Evolutionary conservation across 2,113 vertebrate species (phyloP).

Genomic region (Ophiodon elongatus): DNA sequence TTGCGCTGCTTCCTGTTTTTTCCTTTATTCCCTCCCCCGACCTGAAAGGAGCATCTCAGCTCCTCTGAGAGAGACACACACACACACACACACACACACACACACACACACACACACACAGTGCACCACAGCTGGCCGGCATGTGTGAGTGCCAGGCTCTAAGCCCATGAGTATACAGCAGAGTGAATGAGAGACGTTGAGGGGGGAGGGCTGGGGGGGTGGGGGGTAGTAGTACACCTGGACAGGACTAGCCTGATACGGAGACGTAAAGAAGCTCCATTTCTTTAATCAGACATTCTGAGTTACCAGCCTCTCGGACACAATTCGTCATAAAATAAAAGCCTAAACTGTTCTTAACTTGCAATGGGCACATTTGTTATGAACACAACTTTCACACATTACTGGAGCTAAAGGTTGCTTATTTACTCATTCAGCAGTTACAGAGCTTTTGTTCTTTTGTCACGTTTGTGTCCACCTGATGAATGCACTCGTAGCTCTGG

Average conservation of each 20-base stretch:
- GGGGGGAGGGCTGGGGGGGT: neutral
- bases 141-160: conserved; percentile 37
- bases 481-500: too few relatives aligned
- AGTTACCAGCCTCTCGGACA: neutral
- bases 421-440: neutral
- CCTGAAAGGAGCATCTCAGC: conserved; percentile 45
- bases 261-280: neutral
- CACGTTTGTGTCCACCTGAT: neutral
- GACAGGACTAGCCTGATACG: neutral
- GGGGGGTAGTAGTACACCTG: conserved; percentile 28
- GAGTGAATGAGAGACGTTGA: neutral
- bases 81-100: neutral
- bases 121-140: conserved; percentile 36
- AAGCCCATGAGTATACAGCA: conserved; percentile 6
- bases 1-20: conserved; percentile 19
- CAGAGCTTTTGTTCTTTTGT: neutral
- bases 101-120: neutral
- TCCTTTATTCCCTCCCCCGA: neutral
- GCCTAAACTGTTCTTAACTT: neutral
- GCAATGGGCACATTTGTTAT: too few relatives aligned
- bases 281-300: neutral
- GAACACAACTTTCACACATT: neutral
- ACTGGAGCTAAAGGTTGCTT: neutral
- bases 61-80: neutral
- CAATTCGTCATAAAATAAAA: neutral